phyloP scores from a whole-genome alignment of 2,888 invertebrate species.

The Homarus gammarus region DNA sequence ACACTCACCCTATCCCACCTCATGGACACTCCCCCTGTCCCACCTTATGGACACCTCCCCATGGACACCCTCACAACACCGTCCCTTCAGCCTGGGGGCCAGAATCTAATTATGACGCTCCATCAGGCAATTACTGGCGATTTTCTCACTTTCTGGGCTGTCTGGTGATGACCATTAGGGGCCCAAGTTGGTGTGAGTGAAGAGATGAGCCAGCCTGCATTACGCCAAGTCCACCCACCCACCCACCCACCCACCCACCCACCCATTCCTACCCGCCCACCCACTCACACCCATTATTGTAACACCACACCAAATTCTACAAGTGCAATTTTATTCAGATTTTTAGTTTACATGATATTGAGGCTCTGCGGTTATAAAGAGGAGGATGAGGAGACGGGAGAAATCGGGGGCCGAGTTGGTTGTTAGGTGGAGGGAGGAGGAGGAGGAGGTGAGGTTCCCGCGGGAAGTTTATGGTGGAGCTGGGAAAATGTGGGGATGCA shows the following conservation, averaged over 20 bases:
- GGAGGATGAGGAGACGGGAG: not conserved
- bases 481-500: conserved; percentile 10
- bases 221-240: not conserved
- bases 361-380: not conserved
- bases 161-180: not conserved
- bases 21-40: no score
- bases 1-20: no score
- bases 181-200: not conserved
- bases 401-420: not conserved
- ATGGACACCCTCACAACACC: no score
- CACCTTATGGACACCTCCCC: no score
- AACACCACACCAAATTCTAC: no score
- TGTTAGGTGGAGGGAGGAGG: not conserved
- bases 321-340: not conserved
- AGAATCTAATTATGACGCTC: not conserved
- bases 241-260: not conserved
- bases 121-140: not conserved
- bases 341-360: not conserved
- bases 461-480: not conserved
- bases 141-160: not conserved
- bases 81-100: no score
- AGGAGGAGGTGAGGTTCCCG: not conserved
- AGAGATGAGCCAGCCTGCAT: not conserved
- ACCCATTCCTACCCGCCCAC: not conserved
- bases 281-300: not conserved